These are phyloP conservation scores for Thaleichthys pacificus DNA, from an alignment of 2,797 vertebrate genomes.

Conservation along the genomic window DNA sequence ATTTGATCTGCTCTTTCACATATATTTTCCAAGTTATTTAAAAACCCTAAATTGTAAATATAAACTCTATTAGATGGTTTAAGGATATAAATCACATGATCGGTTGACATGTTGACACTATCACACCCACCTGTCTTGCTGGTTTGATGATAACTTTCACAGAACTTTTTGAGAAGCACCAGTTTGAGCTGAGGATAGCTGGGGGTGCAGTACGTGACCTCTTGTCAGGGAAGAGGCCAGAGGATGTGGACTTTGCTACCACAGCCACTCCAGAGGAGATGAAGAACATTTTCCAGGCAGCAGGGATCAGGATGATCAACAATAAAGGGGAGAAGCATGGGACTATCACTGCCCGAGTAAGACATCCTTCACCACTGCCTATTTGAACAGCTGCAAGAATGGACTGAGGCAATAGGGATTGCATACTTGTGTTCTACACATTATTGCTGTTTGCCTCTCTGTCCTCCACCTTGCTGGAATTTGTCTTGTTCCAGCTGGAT, in stretches of 20 bases:
- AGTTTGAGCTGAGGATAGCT: slow-evolving; percentile 91
- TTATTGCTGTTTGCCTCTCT: not conserved
- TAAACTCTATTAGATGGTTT: not conserved
- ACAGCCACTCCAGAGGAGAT: slow-evolving; percentile 92
- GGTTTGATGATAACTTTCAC: slow-evolving; percentile 1
- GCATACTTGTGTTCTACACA: not conserved
- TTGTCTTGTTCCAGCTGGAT: not conserved
- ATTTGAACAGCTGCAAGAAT: not conserved
- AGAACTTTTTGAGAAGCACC: slow-evolving; percentile 88
- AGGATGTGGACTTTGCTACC: slow-evolving; percentile 96
- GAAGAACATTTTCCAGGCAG: slow-evolving; percentile 87
- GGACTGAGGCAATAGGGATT: not conserved
- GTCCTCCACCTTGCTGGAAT: not conserved
- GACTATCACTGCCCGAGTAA: slow-evolving; percentile 93
- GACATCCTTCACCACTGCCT: slow-evolving; percentile 24
- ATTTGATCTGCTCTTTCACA: too few relatives aligned
- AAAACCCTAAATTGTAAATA: not conserved
- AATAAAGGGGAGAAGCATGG: slow-evolving; percentile 96
- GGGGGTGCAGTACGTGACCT: slow-evolving; percentile 95
- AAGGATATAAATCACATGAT: not conserved
- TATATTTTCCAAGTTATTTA: not conserved
- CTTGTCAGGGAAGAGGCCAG: slow-evolving; percentile 83
- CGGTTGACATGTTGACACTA: not conserved
- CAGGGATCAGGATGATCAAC: slow-evolving; percentile 92
- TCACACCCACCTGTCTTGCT: not conserved